These are phyloP conservation scores for Enteromius anoplus DNA, from an alignment of 2,797 vertebrate species.

Conservation along the genomic window DNA sequence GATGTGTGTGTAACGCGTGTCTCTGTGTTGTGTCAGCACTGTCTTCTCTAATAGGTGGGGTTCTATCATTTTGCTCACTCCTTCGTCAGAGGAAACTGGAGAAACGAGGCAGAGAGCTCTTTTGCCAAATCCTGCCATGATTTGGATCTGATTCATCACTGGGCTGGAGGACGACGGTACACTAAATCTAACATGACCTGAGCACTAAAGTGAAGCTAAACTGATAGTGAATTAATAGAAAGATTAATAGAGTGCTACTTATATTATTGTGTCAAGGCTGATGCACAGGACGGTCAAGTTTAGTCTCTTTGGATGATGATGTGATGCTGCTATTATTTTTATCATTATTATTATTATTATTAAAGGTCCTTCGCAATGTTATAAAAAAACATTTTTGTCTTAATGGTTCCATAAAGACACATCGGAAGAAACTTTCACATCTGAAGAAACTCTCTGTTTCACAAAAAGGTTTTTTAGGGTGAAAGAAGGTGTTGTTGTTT, in stretches of 20 bases:
- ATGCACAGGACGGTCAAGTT: neutral
- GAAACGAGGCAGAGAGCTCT: conserved; percentile 83
- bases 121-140: conserved; percentile 87
- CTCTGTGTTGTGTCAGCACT: neutral
- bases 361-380: too few relatives aligned
- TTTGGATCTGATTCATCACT: conserved; percentile 83
- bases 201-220: neutral
- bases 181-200: neutral
- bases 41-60: conserved; percentile 75
- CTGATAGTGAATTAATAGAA: neutral
- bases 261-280: neutral
- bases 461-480: too few relatives aligned
- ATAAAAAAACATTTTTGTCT: too few relatives aligned
- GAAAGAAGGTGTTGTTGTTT: too few relatives aligned
- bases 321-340: neutral
- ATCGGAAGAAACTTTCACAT: too few relatives aligned
- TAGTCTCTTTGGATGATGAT: neutral
- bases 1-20: neutral
- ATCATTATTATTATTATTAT: too few relatives aligned
- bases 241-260: neutral
- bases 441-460: too few relatives aligned
- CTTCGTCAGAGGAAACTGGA: conserved; percentile 87
- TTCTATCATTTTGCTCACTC: conserved; percentile 88
- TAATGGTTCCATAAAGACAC: too few relatives aligned
- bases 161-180: conserved; percentile 81